Conservation (phyloP, 2,888 invertebrate species). For the Baccha elongata region DNA sequence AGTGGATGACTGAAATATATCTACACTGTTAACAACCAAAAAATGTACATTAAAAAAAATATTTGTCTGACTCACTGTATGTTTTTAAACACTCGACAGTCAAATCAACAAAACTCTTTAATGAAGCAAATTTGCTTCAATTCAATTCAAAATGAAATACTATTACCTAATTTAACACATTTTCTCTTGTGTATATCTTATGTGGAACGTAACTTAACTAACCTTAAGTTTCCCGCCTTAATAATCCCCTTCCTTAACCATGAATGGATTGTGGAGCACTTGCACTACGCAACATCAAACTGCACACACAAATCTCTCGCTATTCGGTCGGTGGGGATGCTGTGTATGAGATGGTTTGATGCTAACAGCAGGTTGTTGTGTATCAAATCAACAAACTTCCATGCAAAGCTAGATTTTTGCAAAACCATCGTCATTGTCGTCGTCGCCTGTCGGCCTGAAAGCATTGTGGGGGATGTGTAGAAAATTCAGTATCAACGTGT, state of each 20-base stretch:
- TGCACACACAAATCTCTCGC: slow-evolving; percentile 26
- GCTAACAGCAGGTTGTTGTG: slow-evolving; percentile 47
- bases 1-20: too few species aligned
- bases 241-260: slow-evolving; percentile 30
- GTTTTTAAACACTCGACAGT: not conserved
- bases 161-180: not conserved
- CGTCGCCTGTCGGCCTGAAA: not conserved
- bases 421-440: slow-evolving; percentile 3
- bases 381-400: slow-evolving; percentile 39
- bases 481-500: slow-evolving; percentile 63
- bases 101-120: slow-evolving; percentile 5
- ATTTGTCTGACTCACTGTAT: slow-evolving; percentile 31
- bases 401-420: slow-evolving; percentile 52
- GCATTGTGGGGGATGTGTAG: slow-evolving; percentile 56
- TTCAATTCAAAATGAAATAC: not conserved
- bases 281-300: slow-evolving; percentile 54
- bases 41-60: too few species aligned
- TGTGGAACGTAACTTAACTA: slow-evolving; percentile 53
- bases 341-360: slow-evolving; percentile 48
- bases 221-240: slow-evolving; percentile 50
- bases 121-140: slow-evolving; percentile 22
- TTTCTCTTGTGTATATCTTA: slow-evolving; percentile 43
- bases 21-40: too few species aligned
- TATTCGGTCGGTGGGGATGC: too few species aligned
- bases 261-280: slow-evolving; percentile 52